Base-by-base conservation (phyloP, 1,140 invertebrate species). In the Drosophila novamexicana region DNA sequence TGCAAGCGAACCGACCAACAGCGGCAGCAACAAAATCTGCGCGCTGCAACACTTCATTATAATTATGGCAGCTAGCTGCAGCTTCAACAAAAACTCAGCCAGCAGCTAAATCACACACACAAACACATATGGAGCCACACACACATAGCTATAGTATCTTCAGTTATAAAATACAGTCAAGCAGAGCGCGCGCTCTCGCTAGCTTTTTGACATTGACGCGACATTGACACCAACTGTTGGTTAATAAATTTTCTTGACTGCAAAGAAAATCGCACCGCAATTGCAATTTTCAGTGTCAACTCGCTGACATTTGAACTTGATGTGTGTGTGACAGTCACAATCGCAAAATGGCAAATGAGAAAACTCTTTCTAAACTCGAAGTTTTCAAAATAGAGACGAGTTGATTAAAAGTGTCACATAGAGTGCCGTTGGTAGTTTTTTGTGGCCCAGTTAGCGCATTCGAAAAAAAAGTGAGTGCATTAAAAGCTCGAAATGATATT, bases 211-310 rank as follows among this genome's bases (percentile, higher is more conserved):
- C 83, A 89, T 88, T 88, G 83, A 49, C 72, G 80, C 74, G 83
- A 89, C 84, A 88, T 88, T 88, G 84, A 89, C 80, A 77, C 77
- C 78, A 77, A 82, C 72, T 88, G 80, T 81, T 68, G 84, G 80
- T 72, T 84, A 80, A 84, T 89, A 89, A 80, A 89, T 80, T 74
- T 64, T 54, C 66, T 37, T 50, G 53, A 40, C 74, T 64, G 42
- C 54, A 62, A 61, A 58, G 34, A 65, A 81, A 79, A 73, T 63
- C 64, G 34, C 22, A 45, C 56, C 61, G 49, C 49, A 50, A 29
- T n/a, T 32, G 49, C 47, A 50, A 22, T 36, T 62, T 70, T 76
- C 71, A 83, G 59, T 76, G 81, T 79, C 70, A 76, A 75, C 62
- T 66, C 18, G 49, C 34, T 63, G 58, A 70, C 67, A 63, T 49